Percentiles rank a stretch among this genome's conserved stretches.
These are phyloP conservation scores for Enteromius fasciolatus DNA, from an alignment of 2,797 vertebrate species.

Conservation along the genomic window DNA sequence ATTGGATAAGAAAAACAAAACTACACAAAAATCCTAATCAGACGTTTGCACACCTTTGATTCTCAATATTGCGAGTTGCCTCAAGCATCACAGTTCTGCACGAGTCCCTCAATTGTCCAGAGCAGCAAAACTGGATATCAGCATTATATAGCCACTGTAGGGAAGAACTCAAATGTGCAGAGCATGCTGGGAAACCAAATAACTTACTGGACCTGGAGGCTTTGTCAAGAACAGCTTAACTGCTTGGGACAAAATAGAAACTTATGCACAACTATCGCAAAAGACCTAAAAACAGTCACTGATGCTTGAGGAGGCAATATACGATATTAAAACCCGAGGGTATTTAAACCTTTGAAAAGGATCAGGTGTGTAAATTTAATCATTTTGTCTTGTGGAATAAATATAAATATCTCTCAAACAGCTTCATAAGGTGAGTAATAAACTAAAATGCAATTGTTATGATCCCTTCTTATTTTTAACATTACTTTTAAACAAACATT, in stretches of 20 bases:
- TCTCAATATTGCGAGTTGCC: constrained; percentile 6
- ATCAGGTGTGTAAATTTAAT: background rate
- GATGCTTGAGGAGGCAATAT: constrained; percentile 9
- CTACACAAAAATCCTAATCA: background rate
- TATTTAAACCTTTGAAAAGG: background rate
- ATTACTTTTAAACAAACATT: background rate
- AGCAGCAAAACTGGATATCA: constrained; percentile 2
- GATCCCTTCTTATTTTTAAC: background rate
- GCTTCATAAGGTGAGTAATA: constrained; percentile 18
- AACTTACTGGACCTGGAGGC: constrained; percentile 7
- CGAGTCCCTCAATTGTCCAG: background rate
- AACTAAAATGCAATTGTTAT: background rate
- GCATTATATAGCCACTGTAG: background rate
- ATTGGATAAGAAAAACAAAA: background rate
- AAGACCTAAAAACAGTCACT: constrained; percentile 11
- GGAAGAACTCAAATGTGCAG: constrained; percentile 16
- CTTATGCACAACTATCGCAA: background rate
- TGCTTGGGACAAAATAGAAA: constrained; percentile 11
- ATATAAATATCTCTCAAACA: background rate
- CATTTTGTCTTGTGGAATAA: constrained; percentile 5
- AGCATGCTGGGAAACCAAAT: constrained; percentile 34
- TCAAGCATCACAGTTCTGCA: constrained; percentile 20
- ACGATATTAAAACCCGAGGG: constrained; percentile 18
- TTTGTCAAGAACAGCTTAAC: constrained; percentile 24
- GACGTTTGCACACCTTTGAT: background rate